Base-by-base conservation (phyloP, 2,113 vertebrate species). In the Hippoglossus stenolepis region DNA sequence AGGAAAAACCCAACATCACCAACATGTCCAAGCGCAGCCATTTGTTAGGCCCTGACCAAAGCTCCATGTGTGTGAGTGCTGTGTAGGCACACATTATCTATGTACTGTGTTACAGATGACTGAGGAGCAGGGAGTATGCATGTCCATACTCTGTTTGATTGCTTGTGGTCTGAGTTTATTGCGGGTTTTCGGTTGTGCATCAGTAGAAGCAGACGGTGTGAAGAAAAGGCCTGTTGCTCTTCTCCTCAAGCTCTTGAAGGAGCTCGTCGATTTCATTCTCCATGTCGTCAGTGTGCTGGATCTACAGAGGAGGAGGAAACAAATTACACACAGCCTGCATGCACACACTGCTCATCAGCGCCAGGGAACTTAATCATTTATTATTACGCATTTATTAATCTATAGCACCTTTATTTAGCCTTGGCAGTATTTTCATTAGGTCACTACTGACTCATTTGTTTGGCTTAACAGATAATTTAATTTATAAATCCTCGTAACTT, bases 121-220 rank as follows among this genome's bases (percentile, higher is more conserved):
- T 62, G 47, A 70, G 73, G 65, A 66, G 24, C 58, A 79, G 56
- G 47, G 67, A 38, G 40, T 56, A 69, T 65, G 8, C 35, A 24
- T 67, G 20, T 75, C 54, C 38, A 60, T 82, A 28, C 63, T 18
- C 26, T 75, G 21, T 79, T 69, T 90, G 86, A 85, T 83, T 85
- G 84, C 76, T 84, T 87, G 53, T 43, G 53, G 75, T 45, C 35
- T 87, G 67, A 83, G 70, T 87, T 91, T 90, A 91, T 90, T 91
- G 87, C 90, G 77, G 60, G 65, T 58, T 38, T 38, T 64, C 53
- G 82, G 28, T 31, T 56, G 26, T 65, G 43, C 54, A 45, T 97
- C 95, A 99, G 95, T 99, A 99, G 95, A 99, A 99, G 93, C 98
- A 99, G 91, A 99, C 96, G 0, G 97, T 99, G 87, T 99, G 98